Evolutionary conservation across 2,113 vertebrate genomes (phyloP).

Genomic region (Rhombomys opimus): DNA sequence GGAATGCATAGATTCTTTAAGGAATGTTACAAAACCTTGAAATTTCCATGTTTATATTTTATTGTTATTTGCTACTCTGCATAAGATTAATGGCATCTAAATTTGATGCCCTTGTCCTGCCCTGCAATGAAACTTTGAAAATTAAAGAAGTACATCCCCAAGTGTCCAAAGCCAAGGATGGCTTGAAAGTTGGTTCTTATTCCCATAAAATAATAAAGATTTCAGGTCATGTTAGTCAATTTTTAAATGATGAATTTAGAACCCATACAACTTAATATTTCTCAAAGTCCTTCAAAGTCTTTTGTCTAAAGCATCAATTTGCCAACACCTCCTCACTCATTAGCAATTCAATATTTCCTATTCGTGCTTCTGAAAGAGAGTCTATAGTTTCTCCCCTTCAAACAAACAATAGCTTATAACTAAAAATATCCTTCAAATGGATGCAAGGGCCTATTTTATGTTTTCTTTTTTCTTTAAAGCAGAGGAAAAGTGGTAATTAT

Average conservation of each 20-base stretch:
- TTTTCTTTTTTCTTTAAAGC: slow-evolving; percentile 41
- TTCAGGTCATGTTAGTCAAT: not conserved
- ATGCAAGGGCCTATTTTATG: slow-evolving; percentile 1
- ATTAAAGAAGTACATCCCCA: not conserved
- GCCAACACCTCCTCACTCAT: slow-evolving; percentile 25
- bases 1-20: not conserved
- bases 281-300: not conserved
- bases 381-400: not conserved
- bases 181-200: not conserved
- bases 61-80: not conserved
- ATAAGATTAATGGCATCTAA: not conserved
- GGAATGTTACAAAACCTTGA: not conserved
- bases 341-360: slow-evolving; percentile 62
- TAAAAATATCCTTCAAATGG: not conserved
- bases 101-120: slow-evolving; percentile 25
- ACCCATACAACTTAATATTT: not conserved
- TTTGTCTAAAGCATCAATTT: slow-evolving; percentile 58
- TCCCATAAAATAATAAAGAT: not conserved
- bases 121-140: slow-evolving; percentile 21
- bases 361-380: slow-evolving; percentile 13
- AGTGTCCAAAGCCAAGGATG: not conserved
- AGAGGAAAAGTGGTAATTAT: slow-evolving; percentile 58
- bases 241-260: not conserved
- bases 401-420: slow-evolving; percentile 46
- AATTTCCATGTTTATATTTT: not conserved